Conservation (phyloP, 2,888 invertebrate species). For the Eupithecia insigniata region DNA sequence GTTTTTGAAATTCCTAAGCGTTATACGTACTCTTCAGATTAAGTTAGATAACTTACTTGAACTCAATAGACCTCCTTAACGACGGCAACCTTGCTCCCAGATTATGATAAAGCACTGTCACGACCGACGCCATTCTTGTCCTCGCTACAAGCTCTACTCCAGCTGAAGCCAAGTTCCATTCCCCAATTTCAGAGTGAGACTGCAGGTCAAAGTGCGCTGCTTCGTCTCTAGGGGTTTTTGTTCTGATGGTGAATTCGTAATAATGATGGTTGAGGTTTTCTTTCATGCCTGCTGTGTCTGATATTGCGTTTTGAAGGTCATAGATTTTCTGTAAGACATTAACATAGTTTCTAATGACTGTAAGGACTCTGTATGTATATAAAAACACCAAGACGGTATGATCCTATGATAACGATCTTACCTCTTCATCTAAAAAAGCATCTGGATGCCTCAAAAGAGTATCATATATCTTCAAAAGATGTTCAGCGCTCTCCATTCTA, state of each 20-base stretch:
- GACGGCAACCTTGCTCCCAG: constrained; percentile 86
- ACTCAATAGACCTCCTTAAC: constrained; percentile 84
- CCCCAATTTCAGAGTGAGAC: constrained; percentile 52
- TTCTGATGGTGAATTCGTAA: constrained; percentile 67
- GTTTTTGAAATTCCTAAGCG: neutral
- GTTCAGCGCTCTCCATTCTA: constrained; percentile 84
- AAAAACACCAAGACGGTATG: neutral
- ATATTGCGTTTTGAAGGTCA: constrained; percentile 73
- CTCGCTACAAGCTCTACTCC: constrained; percentile 67
- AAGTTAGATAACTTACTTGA: constrained; percentile 78
- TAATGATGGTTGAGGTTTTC: constrained; percentile 59
- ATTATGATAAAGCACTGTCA: constrained; percentile 86
- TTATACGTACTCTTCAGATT: neutral
- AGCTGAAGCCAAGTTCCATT: constrained; percentile 70
- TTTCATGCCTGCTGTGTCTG: constrained; percentile 68
- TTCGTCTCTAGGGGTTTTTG: constrained; percentile 63
- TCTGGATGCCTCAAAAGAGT: constrained; percentile 77
- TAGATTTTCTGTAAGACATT: constrained; percentile 70
- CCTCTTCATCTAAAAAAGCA: constrained; percentile 89
- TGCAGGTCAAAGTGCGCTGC: constrained; percentile 70
- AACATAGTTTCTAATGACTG: neutral
- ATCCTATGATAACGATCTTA: constrained; percentile 60
- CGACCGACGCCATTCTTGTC: constrained; percentile 67
- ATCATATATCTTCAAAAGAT: constrained; percentile 84
- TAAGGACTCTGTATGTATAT: neutral